Evolutionary conservation across 2,797 vertebrate species (phyloP), one percentile per base, ranked within the genome.

Genomic region (Dendrocincla fuliginosa): DNA sequence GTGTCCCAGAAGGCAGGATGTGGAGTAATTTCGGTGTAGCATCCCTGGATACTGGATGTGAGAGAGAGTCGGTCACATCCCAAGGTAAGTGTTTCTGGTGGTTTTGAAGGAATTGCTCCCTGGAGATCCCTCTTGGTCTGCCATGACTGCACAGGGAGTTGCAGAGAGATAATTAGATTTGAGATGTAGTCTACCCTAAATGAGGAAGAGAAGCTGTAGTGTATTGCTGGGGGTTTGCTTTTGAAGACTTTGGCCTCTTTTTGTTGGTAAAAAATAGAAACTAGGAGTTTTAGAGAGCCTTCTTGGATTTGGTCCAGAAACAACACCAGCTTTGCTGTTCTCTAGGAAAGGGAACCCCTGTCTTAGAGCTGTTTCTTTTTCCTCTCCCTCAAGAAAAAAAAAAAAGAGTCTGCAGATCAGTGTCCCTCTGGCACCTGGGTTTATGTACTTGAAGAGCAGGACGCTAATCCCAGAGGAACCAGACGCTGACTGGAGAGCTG

Each of bases 121-220:
- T 18, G 11, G 42, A 79, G 94, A 90, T 59, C 39, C 25, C 14
- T 57, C 41, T 53, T 64, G 49, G 76, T 69, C 90, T 96, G 79
- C 70, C 25, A 50, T 0, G 4, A 41, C n/a, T 89, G 87, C 59
- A 32, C 27, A 60, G 91, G 81, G 93, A 92, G 16, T 47, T 75
- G 61, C 37, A 81, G 37, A 74, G 61, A 77, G 82, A 94, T 80
- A 93, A 94, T 90, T 88, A 88, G 87, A 44, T 94, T 87, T 94
- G 30, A 60, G n/a, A 75, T 28, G 53, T 10, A 78, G 57, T 39
- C 79, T 75, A 56, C 39, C 30, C 89, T 78, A 57, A 91, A 65
- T 47, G 75, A 78, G 28, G 79, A 93, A 55, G 16, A 65, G 59
- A 88, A 84, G n/a, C 42, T 39, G 17, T 64, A 57, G 57, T 50